Conservation (phyloP, 2,797 vertebrate genomes). For the Arctocebus calabarensis region DNA sequence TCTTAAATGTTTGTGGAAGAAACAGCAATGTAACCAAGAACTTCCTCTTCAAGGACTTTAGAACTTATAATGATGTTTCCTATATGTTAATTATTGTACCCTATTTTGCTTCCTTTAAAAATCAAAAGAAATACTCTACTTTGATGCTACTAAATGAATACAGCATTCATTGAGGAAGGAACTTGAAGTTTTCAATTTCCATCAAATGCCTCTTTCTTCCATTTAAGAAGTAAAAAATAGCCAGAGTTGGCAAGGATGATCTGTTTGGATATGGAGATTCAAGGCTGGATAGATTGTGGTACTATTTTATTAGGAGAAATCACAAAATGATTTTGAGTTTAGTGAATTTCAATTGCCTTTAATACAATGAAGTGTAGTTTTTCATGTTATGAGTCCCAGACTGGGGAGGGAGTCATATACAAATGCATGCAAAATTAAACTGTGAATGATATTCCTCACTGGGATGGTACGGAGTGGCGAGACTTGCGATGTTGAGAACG, state of each 20-base stretch:
- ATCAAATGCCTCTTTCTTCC: background rate
- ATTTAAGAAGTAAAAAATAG: background rate
- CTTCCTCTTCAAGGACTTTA: background rate
- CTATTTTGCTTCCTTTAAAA: constrained; percentile 25
- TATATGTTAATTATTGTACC: background rate
- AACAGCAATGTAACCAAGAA: background rate
- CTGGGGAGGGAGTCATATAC: background rate
- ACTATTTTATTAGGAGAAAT: background rate
- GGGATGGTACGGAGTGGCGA: background rate
- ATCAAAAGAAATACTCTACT: background rate
- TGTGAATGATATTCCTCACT: background rate
- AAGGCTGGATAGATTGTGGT: background rate
- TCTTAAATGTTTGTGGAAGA: background rate
- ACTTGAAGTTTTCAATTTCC: background rate
- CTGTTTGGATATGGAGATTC: background rate
- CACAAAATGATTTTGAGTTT: background rate
- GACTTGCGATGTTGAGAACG: background rate
- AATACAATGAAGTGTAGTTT: background rate
- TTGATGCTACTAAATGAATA: background rate
- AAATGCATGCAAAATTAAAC: background rate
- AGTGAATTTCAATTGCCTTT: background rate
- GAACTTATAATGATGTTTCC: background rate
- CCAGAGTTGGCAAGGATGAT: background rate
- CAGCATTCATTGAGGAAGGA: background rate
- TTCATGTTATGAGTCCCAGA: background rate